phyloP scores from a whole-genome alignment of 2,888 invertebrate species.

The Heliconius aoede region DNA sequence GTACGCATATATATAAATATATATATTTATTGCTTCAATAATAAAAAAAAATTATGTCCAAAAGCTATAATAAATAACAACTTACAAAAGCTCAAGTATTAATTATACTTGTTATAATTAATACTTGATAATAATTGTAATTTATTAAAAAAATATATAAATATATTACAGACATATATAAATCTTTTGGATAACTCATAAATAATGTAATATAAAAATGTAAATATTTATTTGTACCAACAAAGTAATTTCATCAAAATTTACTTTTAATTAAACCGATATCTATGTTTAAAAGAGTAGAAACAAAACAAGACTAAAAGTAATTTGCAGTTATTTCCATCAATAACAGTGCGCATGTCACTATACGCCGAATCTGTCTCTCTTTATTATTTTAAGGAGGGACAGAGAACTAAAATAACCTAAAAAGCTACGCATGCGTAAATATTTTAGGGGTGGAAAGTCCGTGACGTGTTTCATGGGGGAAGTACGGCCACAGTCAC shows the following conservation, averaged over 20 bases:
- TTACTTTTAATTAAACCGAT: slow-evolving; percentile 1
- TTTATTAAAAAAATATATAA: too few species aligned
- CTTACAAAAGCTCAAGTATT: too few species aligned
- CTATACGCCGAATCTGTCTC: slow-evolving; percentile 55
- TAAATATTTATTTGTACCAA: background rate
- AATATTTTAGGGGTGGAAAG: slow-evolving; percentile 50
- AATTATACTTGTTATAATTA: too few species aligned
- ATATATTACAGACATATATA: too few species aligned
- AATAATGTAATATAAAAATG: too few species aligned
- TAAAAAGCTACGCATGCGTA: slow-evolving; percentile 72
- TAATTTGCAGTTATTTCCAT: slow-evolving; percentile 55
- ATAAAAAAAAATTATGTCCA: background rate
- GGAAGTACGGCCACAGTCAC: slow-evolving; percentile 44
- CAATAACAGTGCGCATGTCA: slow-evolving; percentile 81
- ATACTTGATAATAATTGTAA: too few species aligned
- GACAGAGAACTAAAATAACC: slow-evolving; percentile 69
- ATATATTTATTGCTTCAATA: too few species aligned
- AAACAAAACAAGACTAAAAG: slow-evolving; percentile 10
- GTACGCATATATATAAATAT: background rate
- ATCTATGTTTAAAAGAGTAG: background rate
- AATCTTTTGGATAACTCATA: too few species aligned
- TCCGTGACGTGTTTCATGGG: slow-evolving; percentile 43
- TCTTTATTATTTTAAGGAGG: slow-evolving; percentile 50
- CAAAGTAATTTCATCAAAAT: background rate
- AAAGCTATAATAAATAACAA: background rate